Conservation (phyloP, 2,113 vertebrate species). For the Microcebus ravelobensis region DNA sequence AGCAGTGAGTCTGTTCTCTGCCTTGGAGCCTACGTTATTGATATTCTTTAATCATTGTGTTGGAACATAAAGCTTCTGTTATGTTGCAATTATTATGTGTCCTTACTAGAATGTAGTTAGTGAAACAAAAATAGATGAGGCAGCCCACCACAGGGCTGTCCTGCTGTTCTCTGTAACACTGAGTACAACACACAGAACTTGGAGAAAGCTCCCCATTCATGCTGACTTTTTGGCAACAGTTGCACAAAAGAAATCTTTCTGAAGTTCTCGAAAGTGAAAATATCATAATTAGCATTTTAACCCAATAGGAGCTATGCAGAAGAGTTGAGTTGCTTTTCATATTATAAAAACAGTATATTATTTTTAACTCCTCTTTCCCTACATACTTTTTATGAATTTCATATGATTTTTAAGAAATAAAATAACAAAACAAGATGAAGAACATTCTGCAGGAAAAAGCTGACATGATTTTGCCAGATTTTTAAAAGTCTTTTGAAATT, state of each 20-base stretch:
- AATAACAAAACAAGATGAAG: background rate
- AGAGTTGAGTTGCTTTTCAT: background rate
- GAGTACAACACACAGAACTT: background rate
- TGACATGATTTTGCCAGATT: background rate
- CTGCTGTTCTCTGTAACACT: background rate
- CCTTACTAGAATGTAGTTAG: constrained; percentile 65
- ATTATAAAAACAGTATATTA: background rate
- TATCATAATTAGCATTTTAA: constrained; percentile 56
- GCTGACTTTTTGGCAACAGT: constrained; percentile 45
- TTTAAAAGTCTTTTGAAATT: background rate
- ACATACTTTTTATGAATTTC: background rate
- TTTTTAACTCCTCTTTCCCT: constrained; percentile 3
- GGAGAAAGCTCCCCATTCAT: constrained; percentile 5
- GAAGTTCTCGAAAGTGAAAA: constrained; percentile 62
- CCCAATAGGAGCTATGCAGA: background rate
- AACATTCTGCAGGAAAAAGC: background rate
- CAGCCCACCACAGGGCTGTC: background rate
- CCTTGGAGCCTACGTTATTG: constrained; percentile 76
- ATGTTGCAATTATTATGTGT: constrained; percentile 69
- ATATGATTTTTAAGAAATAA: background rate
- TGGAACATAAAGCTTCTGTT: constrained; percentile 70
- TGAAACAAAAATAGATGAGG: constrained; percentile 57
- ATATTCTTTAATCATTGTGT: constrained; percentile 73
- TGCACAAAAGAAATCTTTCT: constrained; percentile 64
- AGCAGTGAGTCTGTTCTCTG: constrained; percentile 66